Base-by-base conservation (phyloP, 2,888 invertebrate genomes). In the Drosophila antonietae region DNA sequence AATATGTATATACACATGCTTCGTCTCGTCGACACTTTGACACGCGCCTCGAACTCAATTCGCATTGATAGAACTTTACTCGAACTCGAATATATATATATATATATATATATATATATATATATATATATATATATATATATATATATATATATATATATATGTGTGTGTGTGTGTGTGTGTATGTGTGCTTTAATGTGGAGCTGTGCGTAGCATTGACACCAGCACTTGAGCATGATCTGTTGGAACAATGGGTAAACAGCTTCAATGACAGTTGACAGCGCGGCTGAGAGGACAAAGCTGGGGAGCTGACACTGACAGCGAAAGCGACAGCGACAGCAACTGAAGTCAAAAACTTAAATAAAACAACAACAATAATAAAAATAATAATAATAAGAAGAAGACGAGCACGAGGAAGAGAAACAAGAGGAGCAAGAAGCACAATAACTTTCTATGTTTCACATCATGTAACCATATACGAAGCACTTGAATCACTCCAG, bases 291-390 rank as follows among this genome's bases (percentile, higher is more conserved):
- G 31, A n/a, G 49, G 49, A 49, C 49, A 49, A 49, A 31, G 43
- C 23, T 39, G 10, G 8, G 18, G 20, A 46, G 14, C 37, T 66
- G 66, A 53, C 60, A 56, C 18, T 31, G 49, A 49, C 49, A 49
- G 49, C 20, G 51, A 35, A 41, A 71, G 63, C 33, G 60, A 64
- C 72, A 69, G 23, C 66, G 49, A 71, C 60, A 63, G 58, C 62
- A 70, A 74, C 68, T 57, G 62, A 78, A 83, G 76, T 76, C 81
- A 35, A 76, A 87, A 81, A 84, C 76, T 87, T 77, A 82, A 87
- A 77, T 79, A 79, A 79, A 66, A 44, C 69, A 71, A 31, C 41
- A 52, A 47, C 12, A 64, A 20, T 8, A 53, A 46, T 10, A 63
- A 14, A 12, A 35, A 20, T 4, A 39, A 47, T 9, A 41, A 23